phyloP scores from a whole-genome alignment of 1,140 invertebrate species.

The Lineus longissimus region DNA sequence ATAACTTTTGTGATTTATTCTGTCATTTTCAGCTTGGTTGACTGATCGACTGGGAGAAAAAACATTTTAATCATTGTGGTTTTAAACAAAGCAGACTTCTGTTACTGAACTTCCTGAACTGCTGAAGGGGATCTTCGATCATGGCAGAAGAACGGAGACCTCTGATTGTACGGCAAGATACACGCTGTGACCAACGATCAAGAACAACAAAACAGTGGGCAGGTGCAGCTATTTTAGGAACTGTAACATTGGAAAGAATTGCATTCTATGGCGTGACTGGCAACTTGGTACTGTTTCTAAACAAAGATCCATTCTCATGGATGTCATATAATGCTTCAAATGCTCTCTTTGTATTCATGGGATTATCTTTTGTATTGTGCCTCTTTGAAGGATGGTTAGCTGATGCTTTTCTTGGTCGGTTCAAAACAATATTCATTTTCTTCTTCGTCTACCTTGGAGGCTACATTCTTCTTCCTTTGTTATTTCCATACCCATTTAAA shows the following conservation, averaged over 20 bases:
- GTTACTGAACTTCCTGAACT: too few relatives aligned
- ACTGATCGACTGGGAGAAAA: too few relatives aligned
- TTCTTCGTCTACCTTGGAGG: conserved; percentile 54
- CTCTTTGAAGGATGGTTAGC: conserved; percentile 57
- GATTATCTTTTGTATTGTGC: conserved; percentile 54
- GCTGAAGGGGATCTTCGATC: too few relatives aligned
- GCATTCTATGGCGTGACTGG: conserved; percentile 58
- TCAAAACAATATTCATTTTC: conserved; percentile 51
- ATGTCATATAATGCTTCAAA: conserved; percentile 52
- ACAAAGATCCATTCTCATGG: conserved; percentile 52
- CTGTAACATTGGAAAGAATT: conserved; percentile 55
- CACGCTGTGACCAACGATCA: too few relatives aligned
- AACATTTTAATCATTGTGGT: too few relatives aligned
- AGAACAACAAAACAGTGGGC: conserved; percentile 17
- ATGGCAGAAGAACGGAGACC: too few relatives aligned
- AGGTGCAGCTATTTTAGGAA: conserved; percentile 43
- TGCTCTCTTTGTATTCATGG: conserved; percentile 54
- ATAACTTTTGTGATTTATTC: too few relatives aligned
- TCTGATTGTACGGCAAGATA: too few relatives aligned
- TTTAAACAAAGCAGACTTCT: too few relatives aligned
- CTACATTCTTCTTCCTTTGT: conserved; percentile 48
- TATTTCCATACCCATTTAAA: conserved; percentile 3
- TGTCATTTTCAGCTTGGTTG: too few relatives aligned
- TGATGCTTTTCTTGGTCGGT: conserved; percentile 54
- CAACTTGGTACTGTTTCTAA: conserved; percentile 58